These are phyloP conservation scores for Rhabdomys dilectus DNA, from an alignment of 2,113 vertebrate genomes.

Conservation along the genomic window DNA sequence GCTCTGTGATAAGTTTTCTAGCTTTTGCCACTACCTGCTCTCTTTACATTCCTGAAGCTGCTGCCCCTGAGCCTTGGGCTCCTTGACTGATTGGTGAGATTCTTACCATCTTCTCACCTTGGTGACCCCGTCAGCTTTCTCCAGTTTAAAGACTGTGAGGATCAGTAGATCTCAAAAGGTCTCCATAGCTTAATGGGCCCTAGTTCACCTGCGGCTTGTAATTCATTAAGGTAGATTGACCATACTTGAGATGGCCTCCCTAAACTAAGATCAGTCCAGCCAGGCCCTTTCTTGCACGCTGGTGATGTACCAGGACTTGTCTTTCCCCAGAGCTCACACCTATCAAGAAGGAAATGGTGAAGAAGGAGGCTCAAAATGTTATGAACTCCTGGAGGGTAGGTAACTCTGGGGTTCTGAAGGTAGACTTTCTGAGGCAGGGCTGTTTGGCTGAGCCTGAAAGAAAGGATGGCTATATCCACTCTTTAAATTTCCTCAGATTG, in stretches of 20 bases:
- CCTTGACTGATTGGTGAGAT: background rate
- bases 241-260: background rate
- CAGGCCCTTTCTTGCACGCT: background rate
- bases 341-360: background rate
- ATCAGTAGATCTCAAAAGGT: background rate
- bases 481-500: background rate
- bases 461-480: background rate
- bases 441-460: background rate
- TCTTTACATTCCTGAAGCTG: background rate
- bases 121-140: background rate
- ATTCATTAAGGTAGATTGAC: background rate
- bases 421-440: background rate
- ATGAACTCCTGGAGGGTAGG: background rate
- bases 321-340: slow-evolving; percentile 3
- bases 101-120: background rate
- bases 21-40: background rate
- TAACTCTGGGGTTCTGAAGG: background rate
- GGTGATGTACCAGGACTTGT: background rate
- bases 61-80: background rate
- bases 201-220: background rate
- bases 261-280: background rate
- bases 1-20: background rate
- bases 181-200: background rate
- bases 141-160: background rate
- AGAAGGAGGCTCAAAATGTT: background rate